Evolutionary conservation across 2,113 vertebrate species (phyloP).

Genomic region (Psophia crepitans): DNA sequence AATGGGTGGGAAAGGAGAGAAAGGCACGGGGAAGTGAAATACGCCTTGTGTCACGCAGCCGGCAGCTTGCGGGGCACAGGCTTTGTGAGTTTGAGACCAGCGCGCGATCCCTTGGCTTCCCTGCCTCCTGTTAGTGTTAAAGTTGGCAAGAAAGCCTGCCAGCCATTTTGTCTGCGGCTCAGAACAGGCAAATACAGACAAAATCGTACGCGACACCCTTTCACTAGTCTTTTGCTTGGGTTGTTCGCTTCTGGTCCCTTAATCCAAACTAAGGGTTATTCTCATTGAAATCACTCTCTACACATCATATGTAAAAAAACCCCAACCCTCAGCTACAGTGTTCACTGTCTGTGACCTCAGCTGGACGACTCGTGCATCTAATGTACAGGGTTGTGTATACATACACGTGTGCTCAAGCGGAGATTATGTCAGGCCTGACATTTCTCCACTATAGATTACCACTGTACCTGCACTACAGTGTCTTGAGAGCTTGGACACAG

Average conservation of each 20-base stretch:
- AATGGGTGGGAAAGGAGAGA: not conserved
- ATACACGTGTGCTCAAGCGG: not conserved
- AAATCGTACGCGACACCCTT: not conserved
- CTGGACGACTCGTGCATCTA: not conserved
- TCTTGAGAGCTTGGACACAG: not conserved
- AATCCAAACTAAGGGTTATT: not conserved
- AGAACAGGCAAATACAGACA: not conserved
- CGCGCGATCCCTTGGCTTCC: not conserved
- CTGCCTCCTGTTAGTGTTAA: not conserved
- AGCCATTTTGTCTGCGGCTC: not conserved
- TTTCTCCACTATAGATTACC: not conserved
- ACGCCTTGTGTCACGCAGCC: accelerated
- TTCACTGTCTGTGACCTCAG: not conserved
- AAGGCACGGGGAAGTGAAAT: not conserved
- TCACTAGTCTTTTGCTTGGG: not conserved
- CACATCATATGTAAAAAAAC: not conserved
- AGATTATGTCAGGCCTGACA: not conserved
- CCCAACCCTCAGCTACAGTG: accelerated
- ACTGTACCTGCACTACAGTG: no score
- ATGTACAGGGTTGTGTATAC: not conserved
- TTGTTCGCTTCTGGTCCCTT: not conserved
- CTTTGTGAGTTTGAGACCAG: accelerated
- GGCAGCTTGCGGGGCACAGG: not conserved
- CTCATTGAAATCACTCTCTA: not conserved
- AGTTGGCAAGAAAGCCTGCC: not conserved